Evolutionary conservation across 2,888 invertebrate genomes (phyloP).

Genomic region (Spisula subtruncata): DNA sequence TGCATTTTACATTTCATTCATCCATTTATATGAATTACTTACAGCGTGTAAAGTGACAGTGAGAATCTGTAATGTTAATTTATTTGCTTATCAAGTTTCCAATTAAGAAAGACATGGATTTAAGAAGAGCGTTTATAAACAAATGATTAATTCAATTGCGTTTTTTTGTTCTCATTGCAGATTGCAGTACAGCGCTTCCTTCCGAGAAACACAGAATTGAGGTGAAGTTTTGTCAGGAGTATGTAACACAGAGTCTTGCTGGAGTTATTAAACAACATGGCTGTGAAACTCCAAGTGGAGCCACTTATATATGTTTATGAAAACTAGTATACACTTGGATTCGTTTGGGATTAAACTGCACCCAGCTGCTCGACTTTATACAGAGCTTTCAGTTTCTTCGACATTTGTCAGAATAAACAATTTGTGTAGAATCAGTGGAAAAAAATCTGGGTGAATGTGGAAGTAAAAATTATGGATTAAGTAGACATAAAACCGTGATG

Average conservation of each 20-base stretch:
- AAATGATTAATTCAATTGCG: conserved; percentile 23
- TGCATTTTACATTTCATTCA: neutral
- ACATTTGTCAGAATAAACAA: conserved; percentile 33
- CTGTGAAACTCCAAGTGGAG: conserved; percentile 22
- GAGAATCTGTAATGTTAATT: neutral
- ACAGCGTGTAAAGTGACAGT: neutral
- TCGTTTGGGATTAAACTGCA: conserved; percentile 11
- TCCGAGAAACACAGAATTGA: neutral
- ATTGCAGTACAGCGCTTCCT: neutral
- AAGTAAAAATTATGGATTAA: conserved; percentile 33
- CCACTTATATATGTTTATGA: conserved; percentile 35
- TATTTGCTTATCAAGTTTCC: conserved; percentile 41
- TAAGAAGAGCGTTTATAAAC: conserved; percentile 26
- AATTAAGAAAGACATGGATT: conserved; percentile 30
- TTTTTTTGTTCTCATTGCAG: conserved; percentile 33
- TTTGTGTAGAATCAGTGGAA: conserved; percentile 4
- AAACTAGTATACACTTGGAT: conserved; percentile 16
- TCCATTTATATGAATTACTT: neutral
- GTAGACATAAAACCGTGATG: neutral
- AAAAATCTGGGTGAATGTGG: too few relatives aligned
- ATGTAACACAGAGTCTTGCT: neutral
- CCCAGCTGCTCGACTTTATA: conserved; percentile 27
- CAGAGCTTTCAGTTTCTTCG: neutral
- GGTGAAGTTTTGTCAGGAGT: too few relatives aligned
- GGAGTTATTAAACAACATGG: conserved; percentile 17